Percentiles rank a stretch among this genome's conserved stretches.
Conservation (phyloP, 2,113 vertebrate genomes). For the Callospermophilus lateralis region DNA sequence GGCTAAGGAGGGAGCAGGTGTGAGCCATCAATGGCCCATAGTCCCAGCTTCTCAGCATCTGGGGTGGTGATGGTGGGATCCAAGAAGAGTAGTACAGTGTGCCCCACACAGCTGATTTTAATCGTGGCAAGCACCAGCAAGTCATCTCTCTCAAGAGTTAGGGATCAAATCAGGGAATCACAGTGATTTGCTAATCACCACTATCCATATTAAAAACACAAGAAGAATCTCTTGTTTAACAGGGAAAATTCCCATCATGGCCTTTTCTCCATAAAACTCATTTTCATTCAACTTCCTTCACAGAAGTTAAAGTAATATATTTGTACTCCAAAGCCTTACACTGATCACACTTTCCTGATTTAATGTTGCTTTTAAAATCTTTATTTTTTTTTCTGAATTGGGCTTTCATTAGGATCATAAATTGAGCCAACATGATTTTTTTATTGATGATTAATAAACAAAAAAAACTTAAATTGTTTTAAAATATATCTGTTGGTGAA, state of each 20-base stretch:
- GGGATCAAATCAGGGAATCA: neutral
- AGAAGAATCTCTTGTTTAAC: neutral
- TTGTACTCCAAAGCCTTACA: neutral
- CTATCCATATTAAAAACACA: neutral
- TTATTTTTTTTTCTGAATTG: neutral
- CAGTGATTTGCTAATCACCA: neutral
- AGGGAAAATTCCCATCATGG: neutral
- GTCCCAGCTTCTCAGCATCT: neutral
- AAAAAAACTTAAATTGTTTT: slow-evolving; percentile 9
- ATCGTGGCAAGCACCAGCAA: neutral
- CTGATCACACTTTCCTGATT: neutral
- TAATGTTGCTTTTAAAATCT: neutral
- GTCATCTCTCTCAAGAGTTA: neutral
- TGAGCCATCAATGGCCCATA: neutral
- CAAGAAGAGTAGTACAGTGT: neutral
- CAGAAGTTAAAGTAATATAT: slow-evolving; percentile 33
- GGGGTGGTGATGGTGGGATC: neutral
- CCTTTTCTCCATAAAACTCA: neutral
- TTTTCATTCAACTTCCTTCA: slow-evolving; percentile 15
- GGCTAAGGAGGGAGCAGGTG: neutral
- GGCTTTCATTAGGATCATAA: slow-evolving; percentile 26
- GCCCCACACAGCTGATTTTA: neutral
- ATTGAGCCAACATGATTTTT: neutral
- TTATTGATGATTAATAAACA: neutral
- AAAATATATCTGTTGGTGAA: neutral